Percentiles rank a stretch among this genome's conserved stretches.
phyloP scores from a whole-genome alignment of 2,797 vertebrate genomes.

The Cirrhinus molitorella region DNA sequence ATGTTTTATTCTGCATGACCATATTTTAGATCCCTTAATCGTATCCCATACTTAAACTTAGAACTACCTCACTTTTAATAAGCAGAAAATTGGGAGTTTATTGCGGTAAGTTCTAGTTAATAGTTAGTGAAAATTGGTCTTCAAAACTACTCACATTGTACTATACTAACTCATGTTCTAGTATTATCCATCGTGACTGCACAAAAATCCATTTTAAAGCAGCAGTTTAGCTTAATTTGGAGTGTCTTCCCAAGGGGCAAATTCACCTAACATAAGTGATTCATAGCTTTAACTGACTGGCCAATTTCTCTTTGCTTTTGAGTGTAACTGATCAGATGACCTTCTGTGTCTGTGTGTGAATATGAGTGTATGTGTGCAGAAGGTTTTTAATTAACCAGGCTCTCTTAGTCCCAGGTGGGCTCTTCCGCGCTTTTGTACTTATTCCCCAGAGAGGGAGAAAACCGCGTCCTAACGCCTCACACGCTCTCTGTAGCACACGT shows the following conservation, averaged over 20 bases:
- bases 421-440: constrained; percentile 55
- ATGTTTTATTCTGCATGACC: neutral
- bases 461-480: constrained; percentile 64
- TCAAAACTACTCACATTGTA: neutral
- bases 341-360: constrained; percentile 42
- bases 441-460: constrained; percentile 58
- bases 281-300: constrained; percentile 33
- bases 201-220: constrained; percentile 13
- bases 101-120: neutral
- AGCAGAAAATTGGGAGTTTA: neutral
- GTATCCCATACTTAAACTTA: neutral
- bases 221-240: constrained; percentile 14
- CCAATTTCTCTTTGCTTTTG: constrained; percentile 45
- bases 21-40: neutral
- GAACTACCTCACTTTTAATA: neutral
- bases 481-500: constrained; percentile 36
- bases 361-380: constrained; percentile 24
- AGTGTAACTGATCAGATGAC: constrained; percentile 45
- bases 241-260: constrained; percentile 13
- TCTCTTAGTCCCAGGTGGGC: constrained; percentile 56
- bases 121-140: neutral
- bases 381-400: constrained; percentile 55
- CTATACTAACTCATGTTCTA: neutral
- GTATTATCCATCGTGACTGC: neutral
- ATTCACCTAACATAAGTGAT: constrained; percentile 23